phyloP scores from a whole-genome alignment of 2,888 invertebrate genomes.

The Phorcus lineatus region DNA sequence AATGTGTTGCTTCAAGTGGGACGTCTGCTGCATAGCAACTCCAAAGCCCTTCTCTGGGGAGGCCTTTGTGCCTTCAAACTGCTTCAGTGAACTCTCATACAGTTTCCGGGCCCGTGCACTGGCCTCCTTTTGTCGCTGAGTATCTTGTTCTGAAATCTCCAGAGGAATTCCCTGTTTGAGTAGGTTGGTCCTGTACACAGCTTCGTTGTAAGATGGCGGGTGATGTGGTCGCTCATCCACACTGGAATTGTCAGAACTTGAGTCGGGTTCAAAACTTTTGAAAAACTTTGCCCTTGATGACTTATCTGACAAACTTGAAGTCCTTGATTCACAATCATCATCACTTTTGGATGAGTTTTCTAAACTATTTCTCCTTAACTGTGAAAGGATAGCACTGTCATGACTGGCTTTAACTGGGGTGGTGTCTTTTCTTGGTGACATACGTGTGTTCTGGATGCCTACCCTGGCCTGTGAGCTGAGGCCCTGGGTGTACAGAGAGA shows the following conservation, averaged over 20 bases:
- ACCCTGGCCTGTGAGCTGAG: slow-evolving; percentile 63
- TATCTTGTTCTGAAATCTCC: slow-evolving; percentile 51
- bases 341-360: slow-evolving; percentile 16
- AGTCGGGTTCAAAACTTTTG: slow-evolving; percentile 14
- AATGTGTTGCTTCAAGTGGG: slow-evolving; percentile 14
- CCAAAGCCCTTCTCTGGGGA: neutral
- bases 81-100: slow-evolving; percentile 68
- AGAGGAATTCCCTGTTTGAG: slow-evolving; percentile 52
- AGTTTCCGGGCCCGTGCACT: slow-evolving; percentile 65
- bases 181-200: slow-evolving; percentile 61
- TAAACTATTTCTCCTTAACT: slow-evolving; percentile 41
- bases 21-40: slow-evolving; percentile 15
- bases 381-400: slow-evolving; percentile 51
- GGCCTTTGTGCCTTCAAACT: slow-evolving; percentile 32
- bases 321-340: neutral
- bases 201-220: slow-evolving; percentile 69
- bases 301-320: neutral
- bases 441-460: slow-evolving; percentile 51
- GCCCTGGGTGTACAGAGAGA: slow-evolving; percentile 46
- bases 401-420: slow-evolving; percentile 56
- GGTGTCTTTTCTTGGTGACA: slow-evolving; percentile 29
- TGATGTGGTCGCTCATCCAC: slow-evolving; percentile 54
- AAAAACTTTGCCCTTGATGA: slow-evolving; percentile 4
- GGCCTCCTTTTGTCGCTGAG: slow-evolving; percentile 55
- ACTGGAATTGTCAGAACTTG: slow-evolving; percentile 33